A percentile compares a stretch with the other conserved stretches of the same genome.
Conservation (phyloP, 2,797 vertebrate genomes). For the Tragopan temminckii region DNA sequence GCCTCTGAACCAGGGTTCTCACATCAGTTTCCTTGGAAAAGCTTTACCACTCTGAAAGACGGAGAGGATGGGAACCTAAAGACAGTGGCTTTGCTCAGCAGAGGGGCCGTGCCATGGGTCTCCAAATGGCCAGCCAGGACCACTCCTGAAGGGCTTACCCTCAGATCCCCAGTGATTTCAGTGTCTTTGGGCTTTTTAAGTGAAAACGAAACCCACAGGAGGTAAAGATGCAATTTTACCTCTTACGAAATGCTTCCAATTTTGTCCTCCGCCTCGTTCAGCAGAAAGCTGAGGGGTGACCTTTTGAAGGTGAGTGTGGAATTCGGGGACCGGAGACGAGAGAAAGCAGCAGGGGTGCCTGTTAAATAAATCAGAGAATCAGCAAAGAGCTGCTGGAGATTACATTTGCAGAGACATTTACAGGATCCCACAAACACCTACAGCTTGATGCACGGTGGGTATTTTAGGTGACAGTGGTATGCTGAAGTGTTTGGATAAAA, state of each 20-base stretch:
- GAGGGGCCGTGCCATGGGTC: neutral
- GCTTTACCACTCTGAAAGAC: neutral
- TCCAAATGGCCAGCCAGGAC: neutral
- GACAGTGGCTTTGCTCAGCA: neutral
- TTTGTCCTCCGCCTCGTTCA: neutral
- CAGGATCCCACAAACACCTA: constrained; percentile 27
- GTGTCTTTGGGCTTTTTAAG: neutral
- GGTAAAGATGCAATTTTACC: neutral
- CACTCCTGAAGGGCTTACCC: neutral
- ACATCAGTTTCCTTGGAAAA: neutral
- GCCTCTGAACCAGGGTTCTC: neutral
- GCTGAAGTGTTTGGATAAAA: neutral
- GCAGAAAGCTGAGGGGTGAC: neutral
- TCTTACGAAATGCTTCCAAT: neutral
- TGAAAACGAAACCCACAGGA: neutral
- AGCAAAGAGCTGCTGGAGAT: neutral
- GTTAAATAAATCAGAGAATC: constrained; percentile 1
- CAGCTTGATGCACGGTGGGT: neutral
- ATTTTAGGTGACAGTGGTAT: constrained; percentile 6
- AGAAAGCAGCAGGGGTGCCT: neutral
- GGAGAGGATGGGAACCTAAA: neutral
- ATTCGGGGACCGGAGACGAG: fast-evolving
- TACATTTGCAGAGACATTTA: constrained; percentile 18
- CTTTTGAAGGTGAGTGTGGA: neutral
- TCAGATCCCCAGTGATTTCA: neutral